Evolutionary conservation across 2,797 vertebrate genomes (phyloP).

Genomic region (Phataginus tricuspis): DNA sequence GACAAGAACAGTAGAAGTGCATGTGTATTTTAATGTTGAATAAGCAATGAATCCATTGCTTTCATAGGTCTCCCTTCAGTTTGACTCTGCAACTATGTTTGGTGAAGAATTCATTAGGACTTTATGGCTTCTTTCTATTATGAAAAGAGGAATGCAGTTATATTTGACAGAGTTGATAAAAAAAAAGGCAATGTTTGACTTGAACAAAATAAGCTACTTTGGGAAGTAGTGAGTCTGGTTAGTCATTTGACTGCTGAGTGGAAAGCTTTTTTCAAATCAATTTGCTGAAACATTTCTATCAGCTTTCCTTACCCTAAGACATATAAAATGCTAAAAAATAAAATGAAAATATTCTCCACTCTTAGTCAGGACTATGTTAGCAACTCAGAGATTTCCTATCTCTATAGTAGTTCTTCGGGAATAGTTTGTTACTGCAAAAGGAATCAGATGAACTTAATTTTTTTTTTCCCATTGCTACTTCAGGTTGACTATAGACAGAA

Average conservation of each 20-base stretch:
- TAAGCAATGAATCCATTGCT: slow-evolving; percentile 1
- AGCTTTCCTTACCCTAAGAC: background rate
- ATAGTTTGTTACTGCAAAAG: slow-evolving; percentile 47
- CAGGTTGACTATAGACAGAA: slow-evolving; percentile 99
- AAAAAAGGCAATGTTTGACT: slow-evolving; percentile 22
- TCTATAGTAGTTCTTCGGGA: background rate
- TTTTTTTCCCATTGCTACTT: slow-evolving; percentile 50
- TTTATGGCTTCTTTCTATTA: slow-evolving; percentile 46
- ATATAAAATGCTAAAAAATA: slow-evolving; percentile 32
- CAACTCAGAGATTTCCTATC: background rate
- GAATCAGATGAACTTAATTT: background rate
- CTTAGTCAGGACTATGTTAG: slow-evolving; percentile 3
- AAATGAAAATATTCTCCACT: slow-evolving; percentile 40
- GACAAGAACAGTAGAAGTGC: background rate
- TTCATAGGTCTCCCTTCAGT: slow-evolving; percentile 6
- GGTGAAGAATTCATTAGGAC: slow-evolving; percentile 13
- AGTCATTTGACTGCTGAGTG: background rate
- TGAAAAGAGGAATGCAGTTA: background rate
- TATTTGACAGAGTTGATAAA: background rate
- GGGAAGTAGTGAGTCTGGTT: background rate
- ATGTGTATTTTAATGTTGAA: background rate
- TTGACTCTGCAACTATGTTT: background rate
- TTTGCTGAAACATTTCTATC: slow-evolving; percentile 33
- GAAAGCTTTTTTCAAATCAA: background rate
- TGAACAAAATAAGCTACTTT: background rate